Evolutionary conservation across 2,888 invertebrate species (phyloP).

Genomic region (Caradrina kadenii): DNA sequence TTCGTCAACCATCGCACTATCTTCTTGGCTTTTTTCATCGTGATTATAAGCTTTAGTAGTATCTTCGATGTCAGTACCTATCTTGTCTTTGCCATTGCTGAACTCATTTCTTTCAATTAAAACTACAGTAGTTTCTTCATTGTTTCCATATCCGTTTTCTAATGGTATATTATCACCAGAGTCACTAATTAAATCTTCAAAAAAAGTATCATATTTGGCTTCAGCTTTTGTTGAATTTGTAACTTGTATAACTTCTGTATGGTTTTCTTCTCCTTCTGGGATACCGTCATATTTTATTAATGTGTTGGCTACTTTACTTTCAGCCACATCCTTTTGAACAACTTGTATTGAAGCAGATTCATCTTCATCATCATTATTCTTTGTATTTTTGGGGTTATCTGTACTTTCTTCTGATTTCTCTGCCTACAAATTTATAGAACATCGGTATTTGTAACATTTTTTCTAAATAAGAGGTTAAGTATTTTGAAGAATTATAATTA

Average conservation of each 20-base stretch:
- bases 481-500: no score
- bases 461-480: no score
- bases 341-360: constrained; percentile 50
- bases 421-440: constrained; percentile 28
- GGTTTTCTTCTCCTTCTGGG: not conserved
- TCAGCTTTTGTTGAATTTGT: constrained; percentile 11
- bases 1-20: constrained; percentile 5
- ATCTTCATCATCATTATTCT: constrained; percentile 12
- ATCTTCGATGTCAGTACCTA: constrained; percentile 28
- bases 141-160: constrained; percentile 8
- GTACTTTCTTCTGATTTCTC: constrained; percentile 11
- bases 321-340: constrained; percentile 12
- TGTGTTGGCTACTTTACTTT: constrained; percentile 7
- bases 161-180: constrained; percentile 29
- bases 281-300: constrained; percentile 4
- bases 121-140: not conserved
- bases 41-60: constrained; percentile 11
- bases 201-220: constrained; percentile 28
- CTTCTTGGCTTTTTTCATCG: constrained; percentile 15
- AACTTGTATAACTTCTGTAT: constrained; percentile 1
- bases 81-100: constrained; percentile 24
- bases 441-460: not conserved
- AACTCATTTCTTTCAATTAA: constrained; percentile 4
- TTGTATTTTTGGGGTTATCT: constrained; percentile 10
- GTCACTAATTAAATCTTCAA: constrained; percentile 36